Evolutionary conservation across 2,888 invertebrate species (phyloP), one percentile per base, ranked within the genome.

Genomic region (Hedychridium roseum): DNA sequence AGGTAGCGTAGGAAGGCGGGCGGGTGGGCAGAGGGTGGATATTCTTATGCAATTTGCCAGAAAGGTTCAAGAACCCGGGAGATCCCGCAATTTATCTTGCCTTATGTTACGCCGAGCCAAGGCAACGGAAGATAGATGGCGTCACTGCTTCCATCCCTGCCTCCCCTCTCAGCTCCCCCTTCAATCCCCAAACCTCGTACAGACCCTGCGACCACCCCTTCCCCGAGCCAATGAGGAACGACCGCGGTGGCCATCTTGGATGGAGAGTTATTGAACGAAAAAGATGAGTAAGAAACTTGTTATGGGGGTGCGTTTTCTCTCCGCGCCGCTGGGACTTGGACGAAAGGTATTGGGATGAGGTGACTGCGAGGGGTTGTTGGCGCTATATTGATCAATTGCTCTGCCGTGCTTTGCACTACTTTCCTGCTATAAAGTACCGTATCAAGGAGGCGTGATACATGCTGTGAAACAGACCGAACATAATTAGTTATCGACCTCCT

Each of bases 191-290:
- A 60, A 60, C 67, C 65, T 57, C 61, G 55, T 59, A 64, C 63
- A 64, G 59, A 66, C 52, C 64, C 64, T 67, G 68, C 76, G 77
- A 73, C 76, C 75, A 78, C 76, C 78, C 78, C 74, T 68, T 66
- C 76, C 78, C 76, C 76, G 64, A 76, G 76, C 79, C 79, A 79
- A 79, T 79, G 78, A 79, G 79, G 73, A 70, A 79, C 79, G 79
- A 78, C 78, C 74, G 75, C 70, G 77, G 78, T 79, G 77, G 79
- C 79, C 79, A 79, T 79, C 78, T 79, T 79, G 79, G 79, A 76
- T 79, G 78, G 77, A 78, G 78, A 78, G 78, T 79, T 79, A 79
- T 79, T 79, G 79, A 79, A 79, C 79, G 79, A 79, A 78, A 78
- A 79, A 79, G 79, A 79, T 79, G 79, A 79, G 79, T 78, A 79